Evolutionary conservation across 2,113 vertebrate species (phyloP).

Genomic region (Engystomops pustulosus): DNA sequence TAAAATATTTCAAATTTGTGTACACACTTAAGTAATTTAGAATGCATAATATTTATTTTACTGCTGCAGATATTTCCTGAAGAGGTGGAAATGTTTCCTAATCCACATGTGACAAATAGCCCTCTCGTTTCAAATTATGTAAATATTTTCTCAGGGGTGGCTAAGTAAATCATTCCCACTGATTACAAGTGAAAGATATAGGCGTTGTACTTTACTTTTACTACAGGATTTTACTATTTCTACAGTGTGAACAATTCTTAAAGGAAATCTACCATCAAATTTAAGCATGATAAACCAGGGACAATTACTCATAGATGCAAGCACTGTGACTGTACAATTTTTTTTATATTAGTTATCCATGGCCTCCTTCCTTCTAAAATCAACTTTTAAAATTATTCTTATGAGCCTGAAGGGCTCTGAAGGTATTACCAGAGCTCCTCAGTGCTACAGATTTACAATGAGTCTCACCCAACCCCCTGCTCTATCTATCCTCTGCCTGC

Average conservation of each 20-base stretch:
- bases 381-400: too few species aligned
- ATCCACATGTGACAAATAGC: background rate
- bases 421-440: too few species aligned
- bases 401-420: too few species aligned
- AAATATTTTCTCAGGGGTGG: background rate
- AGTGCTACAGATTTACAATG: too few species aligned
- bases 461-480: too few species aligned
- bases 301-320: too few species aligned
- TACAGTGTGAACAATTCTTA: background rate
- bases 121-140: background rate
- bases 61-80: background rate
- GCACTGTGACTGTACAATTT: too few species aligned
- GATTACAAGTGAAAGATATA: background rate
- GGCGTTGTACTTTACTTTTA: background rate
- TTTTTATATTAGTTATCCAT: too few species aligned
- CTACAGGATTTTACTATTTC: background rate
- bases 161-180: background rate
- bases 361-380: too few species aligned
- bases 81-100: conserved; percentile 10
- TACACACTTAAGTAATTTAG: background rate
- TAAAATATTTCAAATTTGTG: background rate
- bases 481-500: too few species aligned
- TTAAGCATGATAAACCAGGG: too few species aligned
- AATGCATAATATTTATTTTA: background rate
- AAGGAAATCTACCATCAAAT: too few species aligned